A percentile compares a stretch with the other conserved stretches of the same genome.
Conservation (phyloP, 2,888 invertebrate species). For the Lasioglossum malachurum region DNA sequence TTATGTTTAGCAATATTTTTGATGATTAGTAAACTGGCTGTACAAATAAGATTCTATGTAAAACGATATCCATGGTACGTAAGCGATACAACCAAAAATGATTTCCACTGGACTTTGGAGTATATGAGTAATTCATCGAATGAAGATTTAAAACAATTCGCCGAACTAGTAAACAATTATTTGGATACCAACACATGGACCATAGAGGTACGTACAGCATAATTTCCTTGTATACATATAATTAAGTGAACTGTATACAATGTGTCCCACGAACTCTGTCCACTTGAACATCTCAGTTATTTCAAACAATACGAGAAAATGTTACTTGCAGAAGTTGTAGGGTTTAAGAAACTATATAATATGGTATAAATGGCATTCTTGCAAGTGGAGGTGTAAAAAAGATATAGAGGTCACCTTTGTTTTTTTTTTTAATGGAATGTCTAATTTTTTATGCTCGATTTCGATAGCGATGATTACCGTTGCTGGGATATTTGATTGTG, state of each 20-base stretch:
- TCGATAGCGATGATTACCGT: no score
- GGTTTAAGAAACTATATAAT: no score
- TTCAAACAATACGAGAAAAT: no score
- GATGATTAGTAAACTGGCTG: conserved; percentile 87
- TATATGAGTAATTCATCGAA: conserved; percentile 81
- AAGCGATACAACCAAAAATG: conserved; percentile 92
- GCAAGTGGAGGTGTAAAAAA: no score
- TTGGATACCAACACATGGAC: conserved; percentile 86
- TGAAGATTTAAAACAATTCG: conserved; percentile 84
- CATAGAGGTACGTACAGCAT: conserved; percentile 76
- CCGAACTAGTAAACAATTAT: conserved; percentile 87
- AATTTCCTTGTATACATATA: neutral
- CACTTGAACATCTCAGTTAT: no score
- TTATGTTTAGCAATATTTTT: conserved; percentile 94
- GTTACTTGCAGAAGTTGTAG: no score
- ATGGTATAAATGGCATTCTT: no score
- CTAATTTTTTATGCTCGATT: no score
- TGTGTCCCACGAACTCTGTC: no score
- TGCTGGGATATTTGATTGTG: no score
- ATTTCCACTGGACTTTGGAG: conserved; percentile 90
- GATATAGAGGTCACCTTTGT: no score
- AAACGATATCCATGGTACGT: conserved; percentile 98
- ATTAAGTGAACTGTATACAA: neutral
- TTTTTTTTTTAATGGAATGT: no score
- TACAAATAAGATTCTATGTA: conserved; percentile 92